Base-by-base conservation (phyloP, 2,797 vertebrate genomes). In the Rhodeus uyekii region DNA sequence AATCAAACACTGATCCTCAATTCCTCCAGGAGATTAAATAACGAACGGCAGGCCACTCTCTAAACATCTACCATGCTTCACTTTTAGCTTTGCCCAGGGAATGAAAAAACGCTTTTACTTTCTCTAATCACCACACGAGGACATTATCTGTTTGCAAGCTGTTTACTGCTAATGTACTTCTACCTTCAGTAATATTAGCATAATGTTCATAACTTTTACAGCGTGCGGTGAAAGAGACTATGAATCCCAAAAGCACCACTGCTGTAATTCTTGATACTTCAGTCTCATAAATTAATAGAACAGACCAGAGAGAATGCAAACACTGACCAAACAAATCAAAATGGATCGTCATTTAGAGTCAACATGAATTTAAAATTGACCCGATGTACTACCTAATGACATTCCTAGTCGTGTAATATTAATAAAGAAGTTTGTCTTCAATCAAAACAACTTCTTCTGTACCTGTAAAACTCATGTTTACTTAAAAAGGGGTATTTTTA, bases 1-100 rank as follows among this genome's bases (percentile, higher is more conserved):
- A 90, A 90, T 89, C 90, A 93, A 93, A 91, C 90, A 90, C 87
- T 86, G 75, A 90, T 91, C 89, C 87, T 77, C 84, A 87, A 89
- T 91, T 90, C 60, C 38, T 87, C 53, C 63, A 22, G 67, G 42
- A 68, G 61, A 82, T 71, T 64, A 74, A 74, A 75, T 77, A 44
- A 65, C n/a, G 4, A 58, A 55, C 36, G 38, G 48, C 84, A 46
- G 50, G 42, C 60, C 42, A 44, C 58, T 80, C 48, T 61, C 65
- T 55, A 67, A 83, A 84, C 80, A 74, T 78, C 58, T 32, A 55
- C 58, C 29, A 22, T 64, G 36, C 71, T 75, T 81, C 60, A 81
- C n/a, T 42, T 75, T 75, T 74, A 75, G 69, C 58, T 38, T 10
- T 16, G 18, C 27, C 71, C 58, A 36, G 79, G 79, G 71, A 68